phyloP scores from a whole-genome alignment of 2,797 vertebrate genomes.

The Fundulus diaphanus region DNA sequence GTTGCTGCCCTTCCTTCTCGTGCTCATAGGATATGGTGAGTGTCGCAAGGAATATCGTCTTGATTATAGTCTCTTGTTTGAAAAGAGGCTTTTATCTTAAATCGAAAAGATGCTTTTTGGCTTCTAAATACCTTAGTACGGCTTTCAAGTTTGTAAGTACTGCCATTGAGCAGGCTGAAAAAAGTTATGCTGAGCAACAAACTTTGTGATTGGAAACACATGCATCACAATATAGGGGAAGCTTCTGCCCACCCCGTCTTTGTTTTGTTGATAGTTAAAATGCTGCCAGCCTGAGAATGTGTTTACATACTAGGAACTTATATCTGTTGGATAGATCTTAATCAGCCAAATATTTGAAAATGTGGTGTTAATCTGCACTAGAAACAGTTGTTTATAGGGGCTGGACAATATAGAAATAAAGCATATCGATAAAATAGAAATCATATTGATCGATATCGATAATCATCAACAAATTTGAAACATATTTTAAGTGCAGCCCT shows the following conservation, averaged over 20 bases:
- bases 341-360: no score
- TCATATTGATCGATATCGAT: no score
- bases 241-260: not conserved
- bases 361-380: not conserved
- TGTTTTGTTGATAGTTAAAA: not conserved
- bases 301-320: no score
- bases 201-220: not conserved
- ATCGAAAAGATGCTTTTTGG: not conserved
- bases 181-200: not conserved
- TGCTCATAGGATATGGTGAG: constrained; percentile 92
- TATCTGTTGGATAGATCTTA: no score
- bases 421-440: no score
- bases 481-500: no score
- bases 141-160: not conserved
- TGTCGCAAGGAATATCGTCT: constrained; percentile 37
- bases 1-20: constrained; percentile 86
- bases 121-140: not conserved
- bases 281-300: not conserved
- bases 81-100: not conserved
- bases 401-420: no score
- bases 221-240: not conserved
- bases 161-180: not conserved
- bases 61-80: not conserved
- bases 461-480: no score
- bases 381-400: not conserved